phyloP scores from a whole-genome alignment of 2,113 vertebrate species.

The Chionodraco myersi region DNA sequence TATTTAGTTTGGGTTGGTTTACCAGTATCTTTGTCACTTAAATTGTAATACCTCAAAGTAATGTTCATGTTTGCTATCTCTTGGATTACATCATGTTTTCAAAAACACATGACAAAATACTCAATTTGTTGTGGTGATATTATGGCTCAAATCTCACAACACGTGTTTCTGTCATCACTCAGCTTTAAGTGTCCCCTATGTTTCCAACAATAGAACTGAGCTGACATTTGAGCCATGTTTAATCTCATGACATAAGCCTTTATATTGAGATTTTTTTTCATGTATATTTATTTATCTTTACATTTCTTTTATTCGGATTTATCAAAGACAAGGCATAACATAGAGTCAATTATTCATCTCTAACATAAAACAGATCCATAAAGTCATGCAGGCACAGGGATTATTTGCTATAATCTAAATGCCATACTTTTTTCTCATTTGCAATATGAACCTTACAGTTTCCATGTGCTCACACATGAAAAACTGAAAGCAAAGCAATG shows the following conservation, averaged over 20 bases:
- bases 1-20: neutral
- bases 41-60: neutral
- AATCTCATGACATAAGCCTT: neutral
- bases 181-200: neutral
- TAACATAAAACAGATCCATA: no score
- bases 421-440: no score
- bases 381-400: neutral
- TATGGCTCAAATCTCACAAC: neutral
- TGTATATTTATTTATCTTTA: neutral
- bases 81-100: constrained; percentile 7
- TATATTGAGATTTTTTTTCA: neutral
- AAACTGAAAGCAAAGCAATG: neutral
- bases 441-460: no score
- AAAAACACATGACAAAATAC: constrained; percentile 1
- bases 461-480: no score
- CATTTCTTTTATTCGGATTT: neutral
- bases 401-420: no score
- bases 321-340: neutral
- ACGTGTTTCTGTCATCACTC: neutral
- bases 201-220: neutral
- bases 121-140: neutral
- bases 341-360: neutral
- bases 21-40: neutral
- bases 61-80: neutral
- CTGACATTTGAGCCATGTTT: neutral